A percentile compares a stretch with the other conserved stretches of the same genome.
Conservation (phyloP, 2,113 vertebrate species). For the Channa maculata region DNA sequence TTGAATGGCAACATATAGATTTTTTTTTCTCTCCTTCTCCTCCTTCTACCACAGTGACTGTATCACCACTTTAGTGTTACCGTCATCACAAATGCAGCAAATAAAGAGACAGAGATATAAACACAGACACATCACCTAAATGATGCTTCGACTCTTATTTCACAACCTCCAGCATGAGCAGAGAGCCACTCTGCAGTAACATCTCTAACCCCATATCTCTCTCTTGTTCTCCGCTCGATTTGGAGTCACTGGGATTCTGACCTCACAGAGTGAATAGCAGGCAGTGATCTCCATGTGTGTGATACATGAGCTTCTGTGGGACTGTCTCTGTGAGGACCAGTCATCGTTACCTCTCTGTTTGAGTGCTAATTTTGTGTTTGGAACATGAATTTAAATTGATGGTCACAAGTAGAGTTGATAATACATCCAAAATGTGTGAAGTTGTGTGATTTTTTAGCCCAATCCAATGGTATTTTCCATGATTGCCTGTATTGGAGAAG, state of each 20-base stretch:
- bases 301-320: background rate
- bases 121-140: conserved; percentile 3
- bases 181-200: background rate
- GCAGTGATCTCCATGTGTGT: background rate
- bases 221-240: conserved; percentile 4
- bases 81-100: background rate
- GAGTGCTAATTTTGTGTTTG: too few relatives aligned
- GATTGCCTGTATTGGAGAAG: too few relatives aligned
- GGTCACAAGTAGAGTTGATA: too few relatives aligned
- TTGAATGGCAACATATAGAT: too few relatives aligned
- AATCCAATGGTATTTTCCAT: too few relatives aligned
- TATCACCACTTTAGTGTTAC: background rate
- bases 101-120: background rate
- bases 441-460: too few relatives aligned
- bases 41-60: background rate
- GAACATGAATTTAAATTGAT: too few relatives aligned
- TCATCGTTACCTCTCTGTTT: too few relatives aligned
- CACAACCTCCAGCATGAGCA: background rate
- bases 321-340: background rate
- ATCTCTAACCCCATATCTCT: background rate
- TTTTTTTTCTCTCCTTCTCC: background rate
- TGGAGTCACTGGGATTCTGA: conserved; percentile 10
- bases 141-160: background rate
- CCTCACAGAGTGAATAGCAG: background rate
- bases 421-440: too few relatives aligned